phyloP scores from a whole-genome alignment of 2,113 vertebrate species.

The Carassius gibelio region DNA sequence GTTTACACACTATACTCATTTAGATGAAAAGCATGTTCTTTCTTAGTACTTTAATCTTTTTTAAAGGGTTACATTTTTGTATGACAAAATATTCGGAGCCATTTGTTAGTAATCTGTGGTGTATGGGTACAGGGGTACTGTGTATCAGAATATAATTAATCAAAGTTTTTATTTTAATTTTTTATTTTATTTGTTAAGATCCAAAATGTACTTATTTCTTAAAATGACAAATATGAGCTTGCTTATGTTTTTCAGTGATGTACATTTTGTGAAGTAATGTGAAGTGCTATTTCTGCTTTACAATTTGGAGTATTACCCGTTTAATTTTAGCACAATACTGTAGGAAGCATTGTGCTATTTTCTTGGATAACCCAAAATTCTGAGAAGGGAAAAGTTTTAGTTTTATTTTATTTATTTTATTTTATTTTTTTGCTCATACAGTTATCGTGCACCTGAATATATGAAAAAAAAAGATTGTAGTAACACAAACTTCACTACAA shows the following conservation, averaged over 20 bases:
- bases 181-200: slow-evolving; percentile 6
- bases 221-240: slow-evolving; percentile 56
- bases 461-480: slow-evolving; percentile 60
- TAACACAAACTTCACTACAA: slow-evolving; percentile 19
- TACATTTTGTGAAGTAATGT: slow-evolving; percentile 66
- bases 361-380: slow-evolving; percentile 40
- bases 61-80: slow-evolving; percentile 50
- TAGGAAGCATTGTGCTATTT: slow-evolving; percentile 50
- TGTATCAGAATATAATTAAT: slow-evolving; percentile 11
- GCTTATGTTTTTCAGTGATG: slow-evolving; percentile 67
- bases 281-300: slow-evolving; percentile 62
- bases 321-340: slow-evolving; percentile 56
- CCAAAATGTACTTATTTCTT: slow-evolving; percentile 48
- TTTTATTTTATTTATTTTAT: slow-evolving; percentile 18
- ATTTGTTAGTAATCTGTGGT: slow-evolving; percentile 38
- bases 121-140: slow-evolving; percentile 28
- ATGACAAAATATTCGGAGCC: slow-evolving; percentile 26
- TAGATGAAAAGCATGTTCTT: slow-evolving; percentile 67
- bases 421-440: not conserved
- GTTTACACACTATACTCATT: slow-evolving; percentile 61
- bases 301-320: slow-evolving; percentile 57
- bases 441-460: slow-evolving; percentile 15
- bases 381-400: slow-evolving; percentile 45
- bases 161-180: not conserved
- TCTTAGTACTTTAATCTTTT: slow-evolving; percentile 44